Base-by-base conservation (phyloP, 2,888 invertebrate genomes). In the Endotricha flammealis region DNA sequence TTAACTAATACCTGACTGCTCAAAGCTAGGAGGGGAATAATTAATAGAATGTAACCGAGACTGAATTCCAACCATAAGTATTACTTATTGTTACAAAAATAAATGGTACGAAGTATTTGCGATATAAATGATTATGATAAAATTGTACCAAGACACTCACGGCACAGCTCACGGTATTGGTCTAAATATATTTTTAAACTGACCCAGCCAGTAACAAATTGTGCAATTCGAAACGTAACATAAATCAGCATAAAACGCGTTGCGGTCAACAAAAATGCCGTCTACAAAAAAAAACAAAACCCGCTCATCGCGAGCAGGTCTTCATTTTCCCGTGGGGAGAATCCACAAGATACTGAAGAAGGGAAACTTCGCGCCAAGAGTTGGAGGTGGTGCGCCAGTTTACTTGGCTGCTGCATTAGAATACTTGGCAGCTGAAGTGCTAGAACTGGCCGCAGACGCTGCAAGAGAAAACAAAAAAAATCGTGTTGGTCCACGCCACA, bases 381-480 rank as follows among this genome's bases (percentile, higher is more conserved):
- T 90, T 0, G 89, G 89, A 0, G 73, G 46, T 1, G 88, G 88
- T 0, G 88, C 90, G 0, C 77, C 89, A 0, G 77, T 90, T 1
- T 90, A 86, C 48, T 50, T 90, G 1, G 86, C 89, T 0, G 89
- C 89, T 4, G 90, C 89, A 0, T 62, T 91, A 55, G 91, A 91
- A 50, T 91, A 91, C 48, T 59, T 91, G 3, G 42, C 43, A 4
- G 51, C 51, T 0, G 50, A 44, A 22, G 46, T 56, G 1, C 6
- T 56, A 7, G 50, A 43, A 4, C 22, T 56, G 1, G 39, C 43
- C 4, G 41, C 49, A 1, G 89, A 91, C 41, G 91, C 90, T 0
- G 91, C 91, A 0, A 64, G 77, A 23, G 90, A 92, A 36, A 92
- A 92, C 64, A 90, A 91, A 46, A 93, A 92, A 58, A 80, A 85